Evolutionary conservation across 2,888 invertebrate genomes (phyloP), one percentile per base, ranked within the genome.

Genomic region (Pseudococcus longispinus): DNA sequence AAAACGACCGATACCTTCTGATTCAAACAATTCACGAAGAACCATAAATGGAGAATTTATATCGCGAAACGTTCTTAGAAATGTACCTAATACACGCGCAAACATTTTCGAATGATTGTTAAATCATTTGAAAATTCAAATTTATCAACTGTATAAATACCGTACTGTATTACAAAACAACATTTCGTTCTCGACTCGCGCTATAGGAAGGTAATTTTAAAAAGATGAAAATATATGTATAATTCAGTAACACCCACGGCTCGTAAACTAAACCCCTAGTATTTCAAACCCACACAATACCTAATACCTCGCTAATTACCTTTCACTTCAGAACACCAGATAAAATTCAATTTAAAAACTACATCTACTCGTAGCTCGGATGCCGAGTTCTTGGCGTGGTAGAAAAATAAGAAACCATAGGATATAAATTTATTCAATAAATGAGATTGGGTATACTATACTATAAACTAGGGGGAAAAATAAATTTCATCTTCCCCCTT

Each of bases 301-400:
- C 60, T 60, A 70, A 70, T 70, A 70, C 70, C 29, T 70, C 29
- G 29, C 29, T 70, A 70, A 70, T 70, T 70, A 70, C 70, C 29
- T 70, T 70, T 70, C 26, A 18, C 26, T 70, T 70, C 26, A 9
- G 18, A 70, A 70, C 18, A 29, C 15, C 15, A 70, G 29, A 70
- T 60, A 70, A 29, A 70, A 70, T 70, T 70, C 70, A 70, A 70
- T 70, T 70, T 29, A 29, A 70, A 70, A 60, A 55, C n/a, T 55
- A 51, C 6, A 13, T n/a, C 23, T n/a, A 2, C 4, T 4, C n/a
- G 5, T n/a, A 51, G 23, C 23, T 51, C 51, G 51, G 20, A 23
- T 60, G 9, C 37, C 13, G n/a, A 51, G 51, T n/a, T 51, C 20
- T 60, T 60, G 60, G 60, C 55, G 5, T 8, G 11, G 60, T 20